Evolutionary conservation across 2,113 vertebrate genomes (phyloP), one percentile per base, ranked within the genome.

Genomic region (Ochotona curzoniae): DNA sequence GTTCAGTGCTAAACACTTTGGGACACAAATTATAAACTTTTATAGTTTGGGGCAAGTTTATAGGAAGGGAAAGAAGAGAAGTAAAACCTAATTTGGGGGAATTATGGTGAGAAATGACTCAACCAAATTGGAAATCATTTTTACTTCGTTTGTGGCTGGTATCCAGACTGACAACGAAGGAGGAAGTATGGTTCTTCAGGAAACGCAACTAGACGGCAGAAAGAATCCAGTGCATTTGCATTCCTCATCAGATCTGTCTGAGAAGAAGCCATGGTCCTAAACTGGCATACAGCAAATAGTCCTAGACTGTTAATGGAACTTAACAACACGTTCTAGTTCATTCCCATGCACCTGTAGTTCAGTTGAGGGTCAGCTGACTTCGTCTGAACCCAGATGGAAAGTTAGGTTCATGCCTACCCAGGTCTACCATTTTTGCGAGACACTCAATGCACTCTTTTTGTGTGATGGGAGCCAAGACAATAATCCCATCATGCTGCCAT

Each of bases 1-100:
- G 15, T 32, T 84, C 88, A 91, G 71, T 49, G 79, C 80, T 96
- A 93, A 96, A 93, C n/a, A 30, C 17, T 90, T 94, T 64, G 82
- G 47, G 67, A 83, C 93, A 70, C 49, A 70, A 83, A 93, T 93
- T 70, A 74, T 8, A 69, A 78, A 25, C 21, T 92, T 13, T 97
- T 90, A 73, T 25, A 61, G 51, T 90, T 94, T 93, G 66, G 21
- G 28, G 20, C 35, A 80, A 67, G 44, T 80, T 85, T 95, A 93
- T 75, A 95, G 81, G 78, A 92, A 69, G 25, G 64, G 13, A 49
- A 32, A 66, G 51, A 92, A 90, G 64, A 74, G 69, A 69, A 89
- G 83, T 89, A 95, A 95, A 91, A 79, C 49, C 20, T 47, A 30
- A 13, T 90, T 85, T 89, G 38, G 28, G 28, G 13, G 57, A 89